phyloP scores from a whole-genome alignment of 2,888 invertebrate species.

The Agriopis marginaria region DNA sequence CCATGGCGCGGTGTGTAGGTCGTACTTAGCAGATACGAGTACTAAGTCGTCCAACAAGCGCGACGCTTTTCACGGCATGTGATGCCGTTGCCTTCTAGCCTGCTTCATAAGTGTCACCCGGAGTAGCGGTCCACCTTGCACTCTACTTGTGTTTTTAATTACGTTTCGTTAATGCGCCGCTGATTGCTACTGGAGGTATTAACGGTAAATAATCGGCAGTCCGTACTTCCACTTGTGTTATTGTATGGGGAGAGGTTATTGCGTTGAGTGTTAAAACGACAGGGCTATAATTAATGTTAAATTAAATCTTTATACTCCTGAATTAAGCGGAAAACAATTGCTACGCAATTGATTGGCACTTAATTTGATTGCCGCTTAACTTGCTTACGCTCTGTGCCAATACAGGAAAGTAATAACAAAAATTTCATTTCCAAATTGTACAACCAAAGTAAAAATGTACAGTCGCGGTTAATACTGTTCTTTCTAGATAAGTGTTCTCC shows the following conservation, averaged over 20 bases:
- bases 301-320: conserved; percentile 20
- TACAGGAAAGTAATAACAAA: not conserved
- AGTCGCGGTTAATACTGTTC: not conserved
- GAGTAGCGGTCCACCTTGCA: conserved; percentile 74
- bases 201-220: conserved; percentile 37
- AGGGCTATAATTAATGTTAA: conserved; percentile 17
- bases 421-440: not conserved
- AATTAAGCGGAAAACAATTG: conserved; percentile 19
- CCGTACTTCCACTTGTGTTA: conserved; percentile 3
- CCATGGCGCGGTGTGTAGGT: not conserved
- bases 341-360: conserved; percentile 21
- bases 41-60: conserved; percentile 42
- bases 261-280: conserved; percentile 12
- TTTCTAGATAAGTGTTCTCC: too few relatives aligned
- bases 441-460: not conserved
- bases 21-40: conserved; percentile 34
- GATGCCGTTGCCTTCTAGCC: conserved; percentile 62
- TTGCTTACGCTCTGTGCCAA: not conserved
- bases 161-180: conserved; percentile 56
- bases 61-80: conserved; percentile 61
- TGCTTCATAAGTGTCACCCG: conserved; percentile 77
- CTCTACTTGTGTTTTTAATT: conserved; percentile 82
- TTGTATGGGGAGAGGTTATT: conserved; percentile 22
- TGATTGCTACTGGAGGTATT: conserved; percentile 47
- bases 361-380: conserved; percentile 19